A percentile compares a stretch with the other conserved stretches of the same genome.
phyloP scores from a whole-genome alignment of 2,797 vertebrate genomes.

The Dendrocincla tyrannina region DNA sequence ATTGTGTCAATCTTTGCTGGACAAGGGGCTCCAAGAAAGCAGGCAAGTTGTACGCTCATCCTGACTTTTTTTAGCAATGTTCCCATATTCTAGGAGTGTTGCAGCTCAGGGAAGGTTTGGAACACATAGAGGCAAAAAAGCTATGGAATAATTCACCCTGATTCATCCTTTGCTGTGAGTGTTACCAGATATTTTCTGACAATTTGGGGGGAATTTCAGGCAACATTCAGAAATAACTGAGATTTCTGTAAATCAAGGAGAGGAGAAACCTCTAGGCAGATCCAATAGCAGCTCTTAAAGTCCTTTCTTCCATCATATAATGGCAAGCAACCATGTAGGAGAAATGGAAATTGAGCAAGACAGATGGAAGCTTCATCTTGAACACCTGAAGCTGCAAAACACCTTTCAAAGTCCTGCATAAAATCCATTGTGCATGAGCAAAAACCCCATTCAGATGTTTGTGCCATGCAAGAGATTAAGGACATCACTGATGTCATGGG shows the following conservation, averaged over 20 bases:
- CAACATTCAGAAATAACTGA: background rate
- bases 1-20: background rate
- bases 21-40: background rate
- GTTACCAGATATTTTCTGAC: background rate
- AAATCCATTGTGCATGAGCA: background rate
- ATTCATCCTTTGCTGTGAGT: background rate
- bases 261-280: background rate
- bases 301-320: background rate
- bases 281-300: background rate
- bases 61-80: background rate
- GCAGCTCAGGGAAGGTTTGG: background rate
- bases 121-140: background rate
- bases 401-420: background rate
- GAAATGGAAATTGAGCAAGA: background rate
- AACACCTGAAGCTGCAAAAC: background rate
- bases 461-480: background rate
- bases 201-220: background rate
- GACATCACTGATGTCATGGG: accelerated
- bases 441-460: background rate
- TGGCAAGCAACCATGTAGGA: background rate
- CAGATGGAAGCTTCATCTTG: background rate
- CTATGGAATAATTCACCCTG: background rate
- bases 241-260: background rate
- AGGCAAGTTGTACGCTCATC: background rate
- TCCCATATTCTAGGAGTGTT: background rate